Base-by-base conservation (phyloP, 2,113 vertebrate species). In the Edolisoma coerulescens region DNA sequence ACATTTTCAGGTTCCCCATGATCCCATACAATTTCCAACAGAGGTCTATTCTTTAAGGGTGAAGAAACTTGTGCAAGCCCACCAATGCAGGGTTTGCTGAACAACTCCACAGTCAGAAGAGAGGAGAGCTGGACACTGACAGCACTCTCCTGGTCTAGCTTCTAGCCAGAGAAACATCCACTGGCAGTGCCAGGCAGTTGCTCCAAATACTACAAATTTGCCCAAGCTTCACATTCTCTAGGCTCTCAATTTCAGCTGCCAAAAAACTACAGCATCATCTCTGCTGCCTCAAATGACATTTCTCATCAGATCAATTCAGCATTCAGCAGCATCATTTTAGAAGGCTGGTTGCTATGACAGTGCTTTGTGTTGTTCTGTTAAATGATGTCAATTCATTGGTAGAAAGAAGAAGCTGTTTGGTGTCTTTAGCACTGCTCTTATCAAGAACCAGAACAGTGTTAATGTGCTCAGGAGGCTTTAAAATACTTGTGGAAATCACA, bases 311-410 rank as follows among this genome's bases (percentile, higher is more conserved):
- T 89, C 95, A 78, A 80, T 94, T 79, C 87, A 70, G 87, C 75
- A 94, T 75, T 76, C 69, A 93, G 83, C 81, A 91, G 84, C 89
- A 91, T 54, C 26, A 0, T 84, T 90, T 92, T 7, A 81, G 75
- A 88, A 82, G 79, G 77, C 67, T 81, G 95, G 95, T 97, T 96
- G 84, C 95, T 53, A 97, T 92, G 95, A 63, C 88, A 77, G 57
- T 52, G 45, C 91, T 63, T 65, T 93, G 63, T 90, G 70, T 53
- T 88, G 53, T 70, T 88, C 74, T 82, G 75, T 56, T 65, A 56
- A 87, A 92, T 79, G 26, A 84, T 94, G 79, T 90, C 93, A 84
- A 27, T 95, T 75, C 86, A 65, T 1, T 52, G 41, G 69, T 5
- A 61, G 63, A 69, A 86, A 87, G 76, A 59, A 78, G 33, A 10